Evolutionary conservation across 2,797 vertebrate genomes (phyloP).

Genomic region (Myiotriccus ornatus): DNA sequence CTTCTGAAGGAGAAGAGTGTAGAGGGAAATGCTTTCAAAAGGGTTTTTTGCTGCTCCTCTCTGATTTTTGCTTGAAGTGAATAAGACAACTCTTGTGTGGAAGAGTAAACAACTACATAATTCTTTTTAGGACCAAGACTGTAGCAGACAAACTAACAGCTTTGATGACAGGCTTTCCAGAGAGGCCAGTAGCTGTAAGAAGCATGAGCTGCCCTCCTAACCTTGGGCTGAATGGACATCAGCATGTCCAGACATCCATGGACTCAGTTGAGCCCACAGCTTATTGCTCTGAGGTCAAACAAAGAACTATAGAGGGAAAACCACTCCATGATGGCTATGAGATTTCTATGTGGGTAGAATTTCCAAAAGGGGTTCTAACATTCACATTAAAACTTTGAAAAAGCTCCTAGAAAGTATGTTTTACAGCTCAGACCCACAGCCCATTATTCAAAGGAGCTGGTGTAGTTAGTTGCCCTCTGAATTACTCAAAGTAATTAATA

Average conservation of each 20-base stretch:
- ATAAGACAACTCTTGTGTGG: not conserved
- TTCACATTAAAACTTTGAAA: not conserved
- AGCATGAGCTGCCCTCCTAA: not conserved
- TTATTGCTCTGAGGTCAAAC: not conserved
- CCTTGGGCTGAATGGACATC: not conserved
- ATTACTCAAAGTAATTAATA: not conserved
- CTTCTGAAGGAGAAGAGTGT: not conserved
- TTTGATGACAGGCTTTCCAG: not conserved
- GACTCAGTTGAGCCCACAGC: not conserved
- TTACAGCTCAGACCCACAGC: not conserved
- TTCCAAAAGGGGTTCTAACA: not conserved
- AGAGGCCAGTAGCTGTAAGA: not conserved
- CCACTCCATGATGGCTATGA: not conserved
- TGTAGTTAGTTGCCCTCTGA: not conserved
- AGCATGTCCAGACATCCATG: not conserved
- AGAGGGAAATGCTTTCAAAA: not conserved
- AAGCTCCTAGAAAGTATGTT: not conserved
- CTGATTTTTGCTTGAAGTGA: not conserved
- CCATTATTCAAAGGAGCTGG: not conserved
- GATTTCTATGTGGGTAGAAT: not conserved
- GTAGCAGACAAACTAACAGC: not conserved
- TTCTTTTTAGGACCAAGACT: not conserved
- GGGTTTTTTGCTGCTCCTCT: not conserved
- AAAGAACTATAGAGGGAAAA: not conserved
- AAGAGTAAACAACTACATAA: not conserved